A percentile compares a stretch with the other conserved stretches of the same genome.
Evolutionary conservation across 2,888 invertebrate species (phyloP).

Genomic region (Malthinus seriepunctatus): DNA sequence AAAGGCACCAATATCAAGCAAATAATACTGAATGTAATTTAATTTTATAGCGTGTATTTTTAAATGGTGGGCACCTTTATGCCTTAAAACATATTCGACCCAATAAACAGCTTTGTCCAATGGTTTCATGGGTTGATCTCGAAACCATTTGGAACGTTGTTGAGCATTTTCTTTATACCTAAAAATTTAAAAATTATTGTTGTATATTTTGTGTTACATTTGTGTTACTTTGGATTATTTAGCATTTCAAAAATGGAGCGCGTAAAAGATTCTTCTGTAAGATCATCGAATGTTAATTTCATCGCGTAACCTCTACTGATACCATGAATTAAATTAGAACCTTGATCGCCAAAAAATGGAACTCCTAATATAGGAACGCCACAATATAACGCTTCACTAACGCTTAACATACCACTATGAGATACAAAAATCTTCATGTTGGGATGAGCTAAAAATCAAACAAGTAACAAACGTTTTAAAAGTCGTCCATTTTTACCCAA

Average conservation of each 20-base stretch:
- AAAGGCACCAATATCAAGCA: not conserved
- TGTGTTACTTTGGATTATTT: not conserved
- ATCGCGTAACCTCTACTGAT: not conserved
- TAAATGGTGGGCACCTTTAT: not conserved
- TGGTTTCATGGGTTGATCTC: constrained; percentile 1
- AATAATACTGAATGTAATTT: not conserved
- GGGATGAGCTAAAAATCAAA: constrained; percentile 2
- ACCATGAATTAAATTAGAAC: not conserved
- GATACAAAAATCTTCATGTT: constrained; percentile 6
- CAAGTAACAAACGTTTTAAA: not conserved
- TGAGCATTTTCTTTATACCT: not conserved
- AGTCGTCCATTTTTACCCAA: constrained; percentile 28
- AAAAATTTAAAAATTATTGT: not conserved
- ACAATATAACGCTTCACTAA: not conserved
- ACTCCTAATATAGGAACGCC: constrained; percentile 2
- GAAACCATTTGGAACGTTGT: not conserved
- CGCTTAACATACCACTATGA: constrained; percentile 4
- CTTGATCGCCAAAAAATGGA: not conserved
- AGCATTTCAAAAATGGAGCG: not conserved
- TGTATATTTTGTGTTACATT: not conserved
- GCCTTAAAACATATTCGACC: constrained; percentile 1
- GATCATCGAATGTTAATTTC: not conserved
- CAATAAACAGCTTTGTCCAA: constrained; percentile 3
- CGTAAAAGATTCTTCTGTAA: not conserved
- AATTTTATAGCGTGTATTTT: not conserved